Conservation (phyloP, 2,888 invertebrate species). For the Phragmatobia fuliginosa region DNA sequence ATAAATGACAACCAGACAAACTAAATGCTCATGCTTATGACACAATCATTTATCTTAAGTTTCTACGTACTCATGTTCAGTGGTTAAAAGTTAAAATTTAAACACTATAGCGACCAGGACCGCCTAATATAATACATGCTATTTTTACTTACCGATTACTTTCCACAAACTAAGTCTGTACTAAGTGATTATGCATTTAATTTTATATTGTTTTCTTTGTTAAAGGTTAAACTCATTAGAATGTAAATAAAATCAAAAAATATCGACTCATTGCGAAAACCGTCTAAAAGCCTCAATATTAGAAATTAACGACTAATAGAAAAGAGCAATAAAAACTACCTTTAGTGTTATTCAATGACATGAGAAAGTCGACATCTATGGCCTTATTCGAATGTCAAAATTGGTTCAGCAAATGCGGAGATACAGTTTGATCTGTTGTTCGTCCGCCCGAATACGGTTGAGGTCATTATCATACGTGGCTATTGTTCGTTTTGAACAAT, state of each 20-base stretch:
- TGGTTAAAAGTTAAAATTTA: no score
- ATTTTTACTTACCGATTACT: background rate
- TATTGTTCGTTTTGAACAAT: slow-evolving; percentile 26
- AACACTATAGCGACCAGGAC: no score
- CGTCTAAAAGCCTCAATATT: background rate
- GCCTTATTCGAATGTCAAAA: slow-evolving; percentile 7
- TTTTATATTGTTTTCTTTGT: background rate
- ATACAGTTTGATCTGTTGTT: slow-evolving; percentile 22
- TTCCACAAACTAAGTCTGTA: background rate
- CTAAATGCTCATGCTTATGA: background rate
- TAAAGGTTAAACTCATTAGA: background rate
- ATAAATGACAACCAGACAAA: background rate
- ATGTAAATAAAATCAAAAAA: background rate
- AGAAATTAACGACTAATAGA: background rate
- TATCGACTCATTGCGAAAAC: background rate
- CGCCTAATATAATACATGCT: background rate
- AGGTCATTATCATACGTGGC: slow-evolving; percentile 28
- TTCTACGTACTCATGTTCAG: no score
- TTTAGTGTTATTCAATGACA: background rate
- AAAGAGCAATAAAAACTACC: slow-evolving; percentile 2
- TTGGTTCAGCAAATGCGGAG: slow-evolving; percentile 18
- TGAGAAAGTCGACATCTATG: slow-evolving; percentile 8
- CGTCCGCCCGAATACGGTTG: slow-evolving; percentile 19
- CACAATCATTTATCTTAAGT: no score
- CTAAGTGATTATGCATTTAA: no score